Evolutionary conservation across 92 coral and sea anemone species (phyloP).

Genomic region (Metridium senile): DNA sequence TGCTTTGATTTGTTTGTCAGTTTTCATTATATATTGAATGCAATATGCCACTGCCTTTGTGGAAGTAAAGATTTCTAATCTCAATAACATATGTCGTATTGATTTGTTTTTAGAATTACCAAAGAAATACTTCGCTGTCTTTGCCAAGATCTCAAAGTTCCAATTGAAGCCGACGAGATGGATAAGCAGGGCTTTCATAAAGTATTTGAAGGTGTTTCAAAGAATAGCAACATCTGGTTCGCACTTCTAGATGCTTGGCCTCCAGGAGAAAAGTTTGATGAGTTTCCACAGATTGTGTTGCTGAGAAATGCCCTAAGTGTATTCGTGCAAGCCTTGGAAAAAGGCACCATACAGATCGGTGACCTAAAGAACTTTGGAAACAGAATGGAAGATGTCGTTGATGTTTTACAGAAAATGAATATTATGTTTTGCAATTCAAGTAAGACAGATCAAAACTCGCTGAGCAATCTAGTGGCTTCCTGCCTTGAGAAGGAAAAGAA

Average conservation of each 20-base stretch:
- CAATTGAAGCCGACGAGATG: not conserved
- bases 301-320: not conserved
- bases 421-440: not conserved
- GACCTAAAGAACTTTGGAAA: slow-evolving; percentile 4
- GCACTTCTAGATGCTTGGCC: slow-evolving; percentile 5
- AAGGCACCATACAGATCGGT: slow-evolving; percentile 4
- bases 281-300: not conserved
- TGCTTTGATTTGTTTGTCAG: too few relatives aligned
- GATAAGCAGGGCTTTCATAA: not conserved
- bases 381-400: not conserved
- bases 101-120: slow-evolving; percentile 6
- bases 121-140: not conserved
- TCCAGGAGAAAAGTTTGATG: not conserved
- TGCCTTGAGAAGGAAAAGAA: not conserved
- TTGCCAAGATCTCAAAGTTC: not conserved
- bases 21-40: too few relatives aligned
- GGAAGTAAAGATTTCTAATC: too few relatives aligned
- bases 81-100: not conserved
- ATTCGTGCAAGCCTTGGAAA: slow-evolving; percentile 7
- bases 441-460: not conserved
- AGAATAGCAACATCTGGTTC: not conserved
- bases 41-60: too few relatives aligned
- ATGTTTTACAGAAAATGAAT: slow-evolving; percentile 3
- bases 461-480: not conserved
- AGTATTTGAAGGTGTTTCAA: slow-evolving; percentile 7